These are phyloP conservation scores for Lochmaea capreae DNA, from an alignment of 2,888 invertebrate genomes.

Conservation along the genomic window DNA sequence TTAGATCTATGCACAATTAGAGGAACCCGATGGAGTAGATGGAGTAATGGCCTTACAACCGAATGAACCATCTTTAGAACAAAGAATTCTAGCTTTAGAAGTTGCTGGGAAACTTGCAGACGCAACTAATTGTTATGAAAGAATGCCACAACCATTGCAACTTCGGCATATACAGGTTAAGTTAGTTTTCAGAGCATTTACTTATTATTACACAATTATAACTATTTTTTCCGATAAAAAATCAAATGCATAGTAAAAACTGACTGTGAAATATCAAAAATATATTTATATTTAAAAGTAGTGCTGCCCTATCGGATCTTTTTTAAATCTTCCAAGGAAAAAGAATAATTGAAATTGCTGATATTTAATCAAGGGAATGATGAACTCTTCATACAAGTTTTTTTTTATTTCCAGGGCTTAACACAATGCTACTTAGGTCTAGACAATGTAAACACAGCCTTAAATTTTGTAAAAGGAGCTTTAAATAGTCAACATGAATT, in stretches of 20 bases:
- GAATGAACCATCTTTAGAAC: conserved; percentile 81
- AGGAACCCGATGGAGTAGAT: conserved; percentile 91
- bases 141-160: conserved; percentile 71
- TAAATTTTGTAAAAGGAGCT: conserved; percentile 79
- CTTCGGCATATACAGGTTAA: conserved; percentile 64
- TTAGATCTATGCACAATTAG: conserved; percentile 85
- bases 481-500: conserved; percentile 71
- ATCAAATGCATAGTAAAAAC: no score
- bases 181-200: neutral
- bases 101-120: conserved; percentile 86
- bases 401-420: conserved; percentile 73
- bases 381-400: neutral
- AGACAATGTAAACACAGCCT: conserved; percentile 88
- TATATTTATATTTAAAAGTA: no score
- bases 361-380: neutral
- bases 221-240: no score
- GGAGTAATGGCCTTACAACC: conserved; percentile 82
- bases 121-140: conserved; percentile 89
- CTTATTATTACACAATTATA: neutral
- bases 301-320: no score
- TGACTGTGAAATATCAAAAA: no score
- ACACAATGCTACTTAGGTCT: conserved; percentile 87
- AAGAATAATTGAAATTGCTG: no score
- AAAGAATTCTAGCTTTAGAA: conserved; percentile 86
- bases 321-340: no score